Percentiles rank a stretch among this genome's conserved stretches.
phyloP scores from a whole-genome alignment of 2,113 vertebrate species.

The Bothrops jararaca region DNA sequence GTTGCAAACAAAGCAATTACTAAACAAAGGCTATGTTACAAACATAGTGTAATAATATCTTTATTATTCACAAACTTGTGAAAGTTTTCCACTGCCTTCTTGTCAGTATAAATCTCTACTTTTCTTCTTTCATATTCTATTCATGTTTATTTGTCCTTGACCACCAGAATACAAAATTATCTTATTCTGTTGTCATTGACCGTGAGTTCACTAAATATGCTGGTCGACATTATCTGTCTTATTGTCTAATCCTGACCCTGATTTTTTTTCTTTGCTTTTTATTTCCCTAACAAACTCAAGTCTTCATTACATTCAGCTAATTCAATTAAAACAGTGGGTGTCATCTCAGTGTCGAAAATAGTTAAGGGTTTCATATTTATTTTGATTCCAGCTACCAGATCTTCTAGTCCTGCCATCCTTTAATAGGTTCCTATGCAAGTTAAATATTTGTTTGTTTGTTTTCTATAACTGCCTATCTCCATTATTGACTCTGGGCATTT shows the following conservation, averaged over 20 bases:
- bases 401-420: background rate
- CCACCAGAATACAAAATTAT: background rate
- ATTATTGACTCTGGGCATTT: background rate
- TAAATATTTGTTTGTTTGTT: background rate
- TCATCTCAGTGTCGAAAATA: background rate
- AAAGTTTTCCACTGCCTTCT: background rate
- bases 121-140: background rate
- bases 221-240: background rate
- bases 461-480: background rate
- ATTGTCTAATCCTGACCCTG: background rate
- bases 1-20: background rate
- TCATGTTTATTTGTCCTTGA: background rate
- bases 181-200: background rate
- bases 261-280: background rate
- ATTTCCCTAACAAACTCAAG: background rate
- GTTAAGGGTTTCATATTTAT: background rate
- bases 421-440: background rate
- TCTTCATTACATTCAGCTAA: background rate
- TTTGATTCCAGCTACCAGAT: background rate
- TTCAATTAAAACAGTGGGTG: background rate
- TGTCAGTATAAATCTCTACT: background rate
- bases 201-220: background rate
- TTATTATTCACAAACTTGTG: background rate
- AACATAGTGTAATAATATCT: background rate
- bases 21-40: background rate